Percentiles rank a stretch among this genome's conserved stretches.
phyloP scores from a whole-genome alignment of 2,888 invertebrate genomes.

The Latrodectus elegans region DNA sequence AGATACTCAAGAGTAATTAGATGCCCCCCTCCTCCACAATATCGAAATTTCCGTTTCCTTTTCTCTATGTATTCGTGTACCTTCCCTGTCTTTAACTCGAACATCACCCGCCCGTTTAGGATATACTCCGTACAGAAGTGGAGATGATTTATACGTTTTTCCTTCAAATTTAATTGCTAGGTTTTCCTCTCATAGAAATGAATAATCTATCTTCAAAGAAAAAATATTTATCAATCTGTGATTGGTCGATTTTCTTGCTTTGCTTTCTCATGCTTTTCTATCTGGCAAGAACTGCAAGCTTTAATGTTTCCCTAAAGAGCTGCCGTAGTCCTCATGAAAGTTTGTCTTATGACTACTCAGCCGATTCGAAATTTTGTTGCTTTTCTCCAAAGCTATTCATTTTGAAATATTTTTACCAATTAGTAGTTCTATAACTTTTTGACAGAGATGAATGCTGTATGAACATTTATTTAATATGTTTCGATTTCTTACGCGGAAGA shows the following conservation, averaged over 20 bases:
- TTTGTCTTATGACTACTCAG: constrained; percentile 1
- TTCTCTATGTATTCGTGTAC: constrained; percentile 30
- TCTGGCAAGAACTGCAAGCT: background rate
- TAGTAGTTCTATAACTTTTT: background rate
- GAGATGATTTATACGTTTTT: constrained; percentile 58
- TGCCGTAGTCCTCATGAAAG: background rate
- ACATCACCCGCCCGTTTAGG: constrained; percentile 41
- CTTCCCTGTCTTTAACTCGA: constrained; percentile 47
- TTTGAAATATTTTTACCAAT: too few relatives aligned
- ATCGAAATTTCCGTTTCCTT: constrained; percentile 51
- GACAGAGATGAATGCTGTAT: background rate
- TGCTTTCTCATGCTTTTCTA: background rate
- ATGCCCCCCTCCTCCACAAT: constrained; percentile 27
- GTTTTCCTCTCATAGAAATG: constrained; percentile 60
- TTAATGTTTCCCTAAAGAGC: background rate
- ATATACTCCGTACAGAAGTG: constrained; percentile 18
- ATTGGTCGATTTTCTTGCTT: constrained; percentile 28
- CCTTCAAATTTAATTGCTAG: constrained; percentile 63
- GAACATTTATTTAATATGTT: background rate
- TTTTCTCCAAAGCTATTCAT: background rate
- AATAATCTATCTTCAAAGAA: constrained; percentile 63
- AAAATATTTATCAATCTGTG: constrained; percentile 63
- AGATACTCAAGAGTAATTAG: constrained; percentile 47
- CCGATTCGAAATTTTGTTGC: background rate
- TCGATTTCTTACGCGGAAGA: background rate